Conservation (phyloP, 2,888 invertebrate species). For the Spodoptera picta region DNA sequence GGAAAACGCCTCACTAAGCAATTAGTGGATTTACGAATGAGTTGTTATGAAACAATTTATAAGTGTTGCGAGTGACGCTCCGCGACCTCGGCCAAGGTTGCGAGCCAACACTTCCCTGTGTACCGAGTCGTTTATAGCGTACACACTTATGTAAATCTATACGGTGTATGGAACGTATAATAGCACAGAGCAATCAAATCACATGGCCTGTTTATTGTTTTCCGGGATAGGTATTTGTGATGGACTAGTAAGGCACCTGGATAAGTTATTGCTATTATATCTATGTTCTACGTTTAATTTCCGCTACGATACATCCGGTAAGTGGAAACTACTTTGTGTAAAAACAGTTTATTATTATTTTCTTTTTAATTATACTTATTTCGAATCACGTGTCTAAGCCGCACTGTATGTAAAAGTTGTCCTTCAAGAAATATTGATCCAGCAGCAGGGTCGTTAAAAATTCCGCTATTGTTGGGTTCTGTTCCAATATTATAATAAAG, state of each 20-base stretch:
- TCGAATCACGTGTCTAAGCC: slow-evolving; percentile 6
- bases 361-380: slow-evolving; percentile 7
- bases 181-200: slow-evolving; percentile 64
- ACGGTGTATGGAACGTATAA: slow-evolving; percentile 48
- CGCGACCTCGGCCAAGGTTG: slow-evolving; percentile 86
- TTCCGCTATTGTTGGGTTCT: slow-evolving; percentile 13
- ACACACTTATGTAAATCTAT: slow-evolving; percentile 69
- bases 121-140: slow-evolving; percentile 79
- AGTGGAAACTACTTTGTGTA: slow-evolving; percentile 5
- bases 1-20: slow-evolving; percentile 56
- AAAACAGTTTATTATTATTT: background rate
- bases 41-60: slow-evolving; percentile 82
- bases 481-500: slow-evolving; percentile 32
- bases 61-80: slow-evolving; percentile 83
- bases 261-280: slow-evolving; percentile 10
- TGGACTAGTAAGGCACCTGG: slow-evolving; percentile 12
- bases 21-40: slow-evolving; percentile 67
- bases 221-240: slow-evolving; percentile 58
- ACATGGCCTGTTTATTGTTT: slow-evolving; percentile 58
- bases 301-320: slow-evolving; percentile 11
- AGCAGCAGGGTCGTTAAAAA: slow-evolving; percentile 31
- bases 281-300: slow-evolving; percentile 4
- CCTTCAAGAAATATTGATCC: slow-evolving; percentile 37
- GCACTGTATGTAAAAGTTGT: slow-evolving; percentile 21
- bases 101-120: slow-evolving; percentile 83